These are phyloP conservation scores for honey bee (Apis mellifera) DNA, from an alignment of 1,140 invertebrate species.

Conservation along the genomic window Amel_HAv3.1 CM009937.2:274501-275000, in stretches of 20 bases:
- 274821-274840: too few species aligned
- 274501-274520: slow-evolving; percentile 9
- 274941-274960: too few species aligned
- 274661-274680: slow-evolving; percentile 13
- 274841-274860: too few species aligned
- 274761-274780: too few species aligned
- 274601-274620: slow-evolving; percentile 8
- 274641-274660: not conserved
- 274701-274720: not conserved
- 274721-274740: not conserved
- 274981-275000: too few species aligned
- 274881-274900: too few species aligned
- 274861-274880: too few species aligned
- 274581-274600: not conserved
- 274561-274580: slow-evolving; percentile 28
- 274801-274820: too few species aligned
- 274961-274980: too few species aligned
- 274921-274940: too few species aligned
- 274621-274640: not conserved
- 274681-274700: slow-evolving; percentile 5
- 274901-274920: too few species aligned
- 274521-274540: not conserved
- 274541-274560: slow-evolving; percentile 1
- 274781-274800: too few species aligned
- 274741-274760: not conserved